Base-by-base conservation (phyloP, 1,140 invertebrate species). In the Pollicipes pollicipes region DNA sequence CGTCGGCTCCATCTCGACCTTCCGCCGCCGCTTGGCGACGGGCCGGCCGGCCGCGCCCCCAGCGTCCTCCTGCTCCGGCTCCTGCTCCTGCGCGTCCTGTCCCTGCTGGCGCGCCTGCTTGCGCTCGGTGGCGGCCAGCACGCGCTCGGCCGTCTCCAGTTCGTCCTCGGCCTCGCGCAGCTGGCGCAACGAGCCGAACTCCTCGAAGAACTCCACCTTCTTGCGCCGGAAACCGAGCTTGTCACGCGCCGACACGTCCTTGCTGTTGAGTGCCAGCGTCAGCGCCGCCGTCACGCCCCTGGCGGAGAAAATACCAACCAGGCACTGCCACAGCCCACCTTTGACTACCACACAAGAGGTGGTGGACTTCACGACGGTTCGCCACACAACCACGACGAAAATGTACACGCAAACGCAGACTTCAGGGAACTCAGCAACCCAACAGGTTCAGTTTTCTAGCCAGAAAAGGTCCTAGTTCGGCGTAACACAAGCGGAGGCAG, bases 221-320 rank as follows among this genome's bases (percentile, higher is more conserved):
- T 75, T 75, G 30, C 70, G 73, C 13, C 70, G 72, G 68, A 76
- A 76, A 70, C 72, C 74, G 67, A 73, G 73, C 69, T 75, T 75
- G 69, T 74, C 72, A 6, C 64, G 30, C 17, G 75, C 31, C 3
- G 73, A 69, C 16, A 77, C 72, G 24, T 77, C 77, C 71, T 76
- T 76, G 28, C 73, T 71, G 27, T 71, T 70, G 24, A 77, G 66
- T 27, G 75, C 76, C 26, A 77, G 71, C 58, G 75, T 68, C 10
- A 76, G 72, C 35, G 75, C 75, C 8, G 77, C 77, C 21, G 73
- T 67, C n/a, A 77, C 75, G 8, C 77, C 76, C 58, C 70, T 70
- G 27, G 66, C 45, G n/a, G n/a, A n/a, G n/a, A n/a, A n/a, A n/a
- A n/a, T n/a, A n/a, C n/a, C n/a, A n/a, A n/a, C n/a, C n/a, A n/a